Evolutionary conservation across 2,888 invertebrate genomes (phyloP).

Genomic region (Rutpela maculata): DNA sequence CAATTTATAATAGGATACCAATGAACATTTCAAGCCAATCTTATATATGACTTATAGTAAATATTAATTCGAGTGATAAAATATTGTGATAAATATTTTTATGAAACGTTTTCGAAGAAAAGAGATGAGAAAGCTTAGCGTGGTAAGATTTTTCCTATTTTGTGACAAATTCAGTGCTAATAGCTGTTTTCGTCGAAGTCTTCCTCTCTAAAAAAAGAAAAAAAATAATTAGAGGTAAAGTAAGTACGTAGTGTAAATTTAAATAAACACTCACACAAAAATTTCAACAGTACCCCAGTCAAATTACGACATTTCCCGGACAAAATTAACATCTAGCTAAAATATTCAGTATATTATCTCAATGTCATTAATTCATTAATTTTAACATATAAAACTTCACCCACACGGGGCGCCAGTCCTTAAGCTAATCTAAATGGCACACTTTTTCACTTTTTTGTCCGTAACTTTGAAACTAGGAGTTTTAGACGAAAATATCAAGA

Average conservation of each 20-base stretch:
- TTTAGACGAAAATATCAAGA: too few species aligned
- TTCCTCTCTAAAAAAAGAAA: conserved; percentile 65
- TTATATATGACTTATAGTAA: conserved; percentile 28
- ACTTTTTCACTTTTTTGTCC: too few species aligned
- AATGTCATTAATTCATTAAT: too few species aligned
- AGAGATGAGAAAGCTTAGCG: conserved; percentile 50
- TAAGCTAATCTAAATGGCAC: too few species aligned
- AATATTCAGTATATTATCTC: too few species aligned
- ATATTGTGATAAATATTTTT: conserved; percentile 31
- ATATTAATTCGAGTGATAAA: conserved; percentile 35
- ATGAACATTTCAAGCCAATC: conserved; percentile 26
- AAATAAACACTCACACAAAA: neutral
- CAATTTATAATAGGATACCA: conserved; percentile 14
- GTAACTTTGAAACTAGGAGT: too few species aligned
- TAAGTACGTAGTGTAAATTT: neutral
- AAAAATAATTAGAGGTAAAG: neutral
- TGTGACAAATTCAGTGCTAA: conserved; percentile 58
- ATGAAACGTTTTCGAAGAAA: conserved; percentile 42
- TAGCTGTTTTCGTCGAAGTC: conserved; percentile 69
- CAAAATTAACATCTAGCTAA: too few species aligned
- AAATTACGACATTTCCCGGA: too few species aligned
- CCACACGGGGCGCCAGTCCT: too few species aligned
- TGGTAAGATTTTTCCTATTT: conserved; percentile 47
- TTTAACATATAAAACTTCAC: too few species aligned
- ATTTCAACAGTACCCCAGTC: too few species aligned